These are phyloP conservation scores for Theocolax elegans DNA, from an alignment of 1,140 invertebrate species.

Conservation along the genomic window DNA sequence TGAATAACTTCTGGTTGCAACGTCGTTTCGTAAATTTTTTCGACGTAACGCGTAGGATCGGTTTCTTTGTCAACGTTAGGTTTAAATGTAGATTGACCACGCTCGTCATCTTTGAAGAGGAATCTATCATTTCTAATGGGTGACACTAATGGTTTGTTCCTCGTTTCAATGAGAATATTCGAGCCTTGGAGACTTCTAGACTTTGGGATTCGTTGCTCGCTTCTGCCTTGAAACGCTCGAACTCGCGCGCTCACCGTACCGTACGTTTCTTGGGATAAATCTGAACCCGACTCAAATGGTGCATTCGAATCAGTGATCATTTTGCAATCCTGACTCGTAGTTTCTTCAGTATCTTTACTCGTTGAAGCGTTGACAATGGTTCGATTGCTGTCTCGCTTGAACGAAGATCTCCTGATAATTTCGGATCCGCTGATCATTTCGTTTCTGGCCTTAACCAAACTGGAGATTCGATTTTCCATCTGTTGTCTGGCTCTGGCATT, in stretches of 20 bases:
- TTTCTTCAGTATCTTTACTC: slow-evolving; percentile 12
- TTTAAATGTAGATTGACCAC: slow-evolving; percentile 12
- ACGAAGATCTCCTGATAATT: slow-evolving; percentile 44
- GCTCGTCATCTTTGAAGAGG: slow-evolving; percentile 43
- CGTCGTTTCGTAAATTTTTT: slow-evolving; percentile 55
- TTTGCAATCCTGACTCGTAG: not conserved
- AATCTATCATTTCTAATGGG: slow-evolving; percentile 34
- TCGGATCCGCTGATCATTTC: slow-evolving; percentile 24
- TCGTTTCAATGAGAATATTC: slow-evolving; percentile 30
- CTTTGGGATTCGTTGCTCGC: not conserved
- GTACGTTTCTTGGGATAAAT: slow-evolving; percentile 27
- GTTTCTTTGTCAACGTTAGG: slow-evolving; percentile 25
- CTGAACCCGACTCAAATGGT: not conserved
- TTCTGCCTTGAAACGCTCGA: slow-evolving; percentile 41
- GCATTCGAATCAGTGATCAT: not conserved
- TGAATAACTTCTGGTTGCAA: slow-evolving; percentile 55
- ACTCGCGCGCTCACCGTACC: slow-evolving; percentile 43
- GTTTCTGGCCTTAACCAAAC: slow-evolving; percentile 41
- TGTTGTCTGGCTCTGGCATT: slow-evolving; percentile 8
- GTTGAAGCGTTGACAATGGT: too few relatives aligned
- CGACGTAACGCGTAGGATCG: slow-evolving; percentile 42
- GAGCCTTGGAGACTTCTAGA: slow-evolving; percentile 11
- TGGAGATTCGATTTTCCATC: slow-evolving; percentile 31
- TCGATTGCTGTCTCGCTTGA: slow-evolving; percentile 45
- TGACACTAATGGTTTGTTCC: slow-evolving; percentile 16